These are phyloP conservation scores for Drosophila santomea DNA, from an alignment of 1,140 invertebrate species.

Conservation along the genomic window DNA sequence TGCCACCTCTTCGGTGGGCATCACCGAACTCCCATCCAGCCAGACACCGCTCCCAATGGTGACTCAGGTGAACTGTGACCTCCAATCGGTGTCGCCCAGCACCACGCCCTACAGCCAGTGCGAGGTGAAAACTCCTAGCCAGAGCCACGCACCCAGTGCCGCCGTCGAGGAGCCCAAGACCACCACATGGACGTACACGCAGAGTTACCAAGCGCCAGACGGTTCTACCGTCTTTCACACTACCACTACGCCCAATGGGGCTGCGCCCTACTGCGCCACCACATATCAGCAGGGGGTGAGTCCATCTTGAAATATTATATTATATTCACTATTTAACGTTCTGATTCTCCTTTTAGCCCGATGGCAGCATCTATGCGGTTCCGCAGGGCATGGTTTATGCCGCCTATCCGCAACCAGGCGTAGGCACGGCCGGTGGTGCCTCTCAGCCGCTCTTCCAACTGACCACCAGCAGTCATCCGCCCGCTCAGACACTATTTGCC, in stretches of 20 bases:
- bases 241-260: slow-evolving; percentile 70
- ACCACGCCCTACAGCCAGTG: slow-evolving; percentile 78
- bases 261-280: slow-evolving; percentile 76
- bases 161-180: slow-evolving; percentile 73
- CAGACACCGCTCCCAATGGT: slow-evolving; percentile 58
- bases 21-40: slow-evolving; percentile 46
- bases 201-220: slow-evolving; percentile 79
- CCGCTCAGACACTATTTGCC: slow-evolving; percentile 59
- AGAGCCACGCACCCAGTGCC: slow-evolving; percentile 59
- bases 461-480: slow-evolving; percentile 60
- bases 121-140: slow-evolving; percentile 61
- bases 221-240: slow-evolving; percentile 82
- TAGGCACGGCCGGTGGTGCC: slow-evolving; percentile 51
- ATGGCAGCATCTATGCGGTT: slow-evolving; percentile 83
- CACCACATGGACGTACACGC: slow-evolving; percentile 79
- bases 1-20: slow-evolving; percentile 25
- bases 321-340: background rate
- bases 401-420: slow-evolving; percentile 75
- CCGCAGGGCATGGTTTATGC: slow-evolving; percentile 84
- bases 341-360: slow-evolving; percentile 54
- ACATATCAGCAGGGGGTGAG: slow-evolving; percentile 84
- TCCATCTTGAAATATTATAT: background rate
- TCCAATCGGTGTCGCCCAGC: slow-evolving; percentile 75
- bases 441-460: slow-evolving; percentile 74
- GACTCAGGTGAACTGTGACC: slow-evolving; percentile 65